phyloP scores from a whole-genome alignment of 1,140 invertebrate species.

The Varroa destructor region DNA sequence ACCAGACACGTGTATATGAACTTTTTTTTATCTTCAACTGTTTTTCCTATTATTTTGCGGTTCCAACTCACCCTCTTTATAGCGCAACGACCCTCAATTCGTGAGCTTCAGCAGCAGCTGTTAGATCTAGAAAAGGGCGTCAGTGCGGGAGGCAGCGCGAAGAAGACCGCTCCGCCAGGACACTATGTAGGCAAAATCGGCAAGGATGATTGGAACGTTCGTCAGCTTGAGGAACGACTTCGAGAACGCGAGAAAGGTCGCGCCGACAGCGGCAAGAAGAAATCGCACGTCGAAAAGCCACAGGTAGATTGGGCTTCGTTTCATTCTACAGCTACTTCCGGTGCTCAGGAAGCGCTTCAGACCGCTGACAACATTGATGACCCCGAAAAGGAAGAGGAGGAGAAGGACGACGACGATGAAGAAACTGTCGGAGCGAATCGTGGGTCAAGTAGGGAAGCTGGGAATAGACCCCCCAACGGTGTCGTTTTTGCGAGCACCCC shows the following conservation, averaged over 20 bases:
- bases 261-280: slow-evolving; percentile 45
- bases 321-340: slow-evolving; percentile 1
- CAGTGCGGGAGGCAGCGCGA: slow-evolving; percentile 28
- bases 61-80: slow-evolving; percentile 5
- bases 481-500: too few relatives aligned
- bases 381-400: too few relatives aligned
- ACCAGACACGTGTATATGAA: too few relatives aligned
- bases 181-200: slow-evolving; percentile 57
- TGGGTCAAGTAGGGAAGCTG: too few relatives aligned
- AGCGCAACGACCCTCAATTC: slow-evolving; percentile 2
- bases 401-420: too few relatives aligned
- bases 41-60: too few relatives aligned
- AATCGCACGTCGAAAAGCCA: slow-evolving; percentile 54
- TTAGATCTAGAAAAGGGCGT: slow-evolving; percentile 15
- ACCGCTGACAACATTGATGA: too few relatives aligned
- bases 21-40: too few relatives aligned
- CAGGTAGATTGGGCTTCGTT: slow-evolving; percentile 73
- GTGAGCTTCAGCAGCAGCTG: slow-evolving; percentile 14
- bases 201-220: slow-evolving; percentile 78
- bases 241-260: slow-evolving; percentile 41
- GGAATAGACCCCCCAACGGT: too few relatives aligned
- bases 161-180: slow-evolving; percentile 31
- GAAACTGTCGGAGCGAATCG: too few relatives aligned
- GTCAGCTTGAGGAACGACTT: slow-evolving; percentile 63
- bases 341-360: too few relatives aligned